A percentile compares a stretch with the other conserved stretches of the same genome.
Conservation (phyloP, 37 sponge, comb jelly and placozoan species). For the Ianthella basta region DNA sequence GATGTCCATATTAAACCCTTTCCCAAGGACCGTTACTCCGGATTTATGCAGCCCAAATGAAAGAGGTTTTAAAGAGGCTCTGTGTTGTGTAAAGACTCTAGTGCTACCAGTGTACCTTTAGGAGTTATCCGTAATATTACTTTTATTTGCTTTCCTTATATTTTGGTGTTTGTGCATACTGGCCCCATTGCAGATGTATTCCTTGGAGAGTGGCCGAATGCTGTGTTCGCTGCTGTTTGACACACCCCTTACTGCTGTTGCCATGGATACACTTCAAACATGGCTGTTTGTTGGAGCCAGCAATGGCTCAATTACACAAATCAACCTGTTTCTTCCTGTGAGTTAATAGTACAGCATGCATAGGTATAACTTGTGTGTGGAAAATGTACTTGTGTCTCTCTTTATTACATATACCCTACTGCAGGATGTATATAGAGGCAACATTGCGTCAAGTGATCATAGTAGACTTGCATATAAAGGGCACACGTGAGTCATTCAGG, state of each 20-base stretch:
- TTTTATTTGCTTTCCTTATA: not conserved
- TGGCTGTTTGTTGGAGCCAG: slow-evolving; percentile 68
- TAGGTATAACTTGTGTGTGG: not conserved
- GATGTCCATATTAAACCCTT: too few species aligned
- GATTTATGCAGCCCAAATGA: too few species aligned
- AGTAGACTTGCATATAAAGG: not conserved
- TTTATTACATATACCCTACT: not conserved
- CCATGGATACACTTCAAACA: slow-evolving; percentile 50
- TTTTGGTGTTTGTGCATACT: not conserved
- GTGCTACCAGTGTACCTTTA: too few species aligned
- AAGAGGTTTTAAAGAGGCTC: too few species aligned
- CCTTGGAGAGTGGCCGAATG: slow-evolving; percentile 60
- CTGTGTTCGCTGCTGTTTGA: slow-evolving; percentile 77
- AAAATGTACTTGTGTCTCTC: not conserved
- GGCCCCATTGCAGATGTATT: slow-evolving; percentile 61
- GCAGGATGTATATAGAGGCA: slow-evolving; percentile 1
- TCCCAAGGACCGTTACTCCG: too few species aligned
- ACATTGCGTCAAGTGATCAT: not conserved
- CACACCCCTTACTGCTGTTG: slow-evolving; percentile 61
- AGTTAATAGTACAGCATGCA: not conserved
- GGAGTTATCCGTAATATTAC: too few species aligned
- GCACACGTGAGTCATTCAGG: not conserved
- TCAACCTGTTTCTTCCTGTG: slow-evolving; percentile 69
- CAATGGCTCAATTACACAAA: slow-evolving; percentile 58
- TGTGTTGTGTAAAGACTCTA: too few species aligned